Base-by-base conservation (phyloP, 2,113 vertebrate genomes). In the Thermophis baileyi region DNA sequence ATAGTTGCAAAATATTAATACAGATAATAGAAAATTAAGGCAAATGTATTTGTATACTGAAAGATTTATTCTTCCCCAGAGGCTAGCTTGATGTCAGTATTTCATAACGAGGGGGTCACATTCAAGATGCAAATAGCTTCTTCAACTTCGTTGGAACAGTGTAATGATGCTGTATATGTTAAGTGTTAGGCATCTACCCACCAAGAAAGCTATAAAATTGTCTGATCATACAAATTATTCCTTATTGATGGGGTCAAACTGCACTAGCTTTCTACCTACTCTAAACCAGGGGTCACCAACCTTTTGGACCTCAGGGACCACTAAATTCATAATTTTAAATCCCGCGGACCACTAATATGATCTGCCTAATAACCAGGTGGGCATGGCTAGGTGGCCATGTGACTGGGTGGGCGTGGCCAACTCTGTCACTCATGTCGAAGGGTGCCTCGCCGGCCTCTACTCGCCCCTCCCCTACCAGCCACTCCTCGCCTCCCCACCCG, bases 101-200 rank as follows among this genome's bases (percentile, higher is more conserved):
- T 88, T 50, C 30, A 35, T 27, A 16, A 1, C 69, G 12, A 60
- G n/a, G 40, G 30, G 14, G 25, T 47, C 22, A 3, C n/a, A 88
- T 50, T 91, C 50, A 88, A 92, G n/a, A n/a, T n/a, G n/a, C n/a
- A n/a, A 92, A 92, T 92, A 86, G 27, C 11, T 40, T 49, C 53
- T 12, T n/a, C 55, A 60, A 60, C 54, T 91, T 51, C 18, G 27
- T 16, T 85, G 25, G 47, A 60, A 60, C 8, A 60, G 35, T 24
- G 16, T 60, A 63, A 16, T 12, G 22, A 60, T 14, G 35, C 49
- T 35, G 25, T 40, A 91, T 85, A 53, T 54, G 6, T 81, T 40
- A 20, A 81, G 16, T 81, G n/a, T 81, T 55, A 55, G 5, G 6
- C 69, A 40, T 81, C 16, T 81, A 40, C n/a, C 35, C 5, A 20